Evolutionary conservation across 2,888 invertebrate genomes (phyloP), one percentile per base, ranked within the genome.

Genomic region (Scelioninae gen. 2): DNA sequence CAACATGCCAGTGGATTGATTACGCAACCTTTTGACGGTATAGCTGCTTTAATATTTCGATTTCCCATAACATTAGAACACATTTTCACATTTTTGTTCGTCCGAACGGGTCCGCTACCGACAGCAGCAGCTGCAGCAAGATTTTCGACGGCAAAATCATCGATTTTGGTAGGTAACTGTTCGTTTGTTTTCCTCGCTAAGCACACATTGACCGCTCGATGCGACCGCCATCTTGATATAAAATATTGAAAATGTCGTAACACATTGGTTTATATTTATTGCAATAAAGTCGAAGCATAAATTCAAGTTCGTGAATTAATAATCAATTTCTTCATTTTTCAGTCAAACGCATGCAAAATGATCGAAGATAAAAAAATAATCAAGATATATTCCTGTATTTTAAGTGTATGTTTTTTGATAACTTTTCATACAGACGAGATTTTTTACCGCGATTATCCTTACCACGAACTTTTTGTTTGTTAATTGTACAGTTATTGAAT

Each of bases 111-210:
- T 9, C 39, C 9, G 10, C 6, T 22, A n/a, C 4, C 10, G 10
- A 6, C 25, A 31, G 43, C 16, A 11, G 19, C 33, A 35, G 2
- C 52, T 15, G 9, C 25, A 35, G 28, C 18, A 19, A 43, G 22
- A 5, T 9, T 25, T 28, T 9, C 5, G 6, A n/a, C 16, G 3
- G 16, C 15, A 13, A 9, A 13, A 33, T 15, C 6, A 37, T 37
- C n/a, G 60, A 48, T 50, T 61, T 61, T 28, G 61, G 50, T 50
- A 61, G 10, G 61, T 61, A 61, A 61, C n/a, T n/a, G n/a, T n/a
- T 18, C 19, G 33, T 50, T 28, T 31, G 13, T 2, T 50, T 35
- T 39, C 18, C n/a, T 9, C 0, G 5, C n/a, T 7, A n/a, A 16
- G 31, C 46, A n/a, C 10, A 19, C 5, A 6, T 13, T 25, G 7